Evolutionary conservation across 2,888 invertebrate species (phyloP), one percentile per base, ranked within the genome.

Genomic region (Macrostomum cliftonense): DNA sequence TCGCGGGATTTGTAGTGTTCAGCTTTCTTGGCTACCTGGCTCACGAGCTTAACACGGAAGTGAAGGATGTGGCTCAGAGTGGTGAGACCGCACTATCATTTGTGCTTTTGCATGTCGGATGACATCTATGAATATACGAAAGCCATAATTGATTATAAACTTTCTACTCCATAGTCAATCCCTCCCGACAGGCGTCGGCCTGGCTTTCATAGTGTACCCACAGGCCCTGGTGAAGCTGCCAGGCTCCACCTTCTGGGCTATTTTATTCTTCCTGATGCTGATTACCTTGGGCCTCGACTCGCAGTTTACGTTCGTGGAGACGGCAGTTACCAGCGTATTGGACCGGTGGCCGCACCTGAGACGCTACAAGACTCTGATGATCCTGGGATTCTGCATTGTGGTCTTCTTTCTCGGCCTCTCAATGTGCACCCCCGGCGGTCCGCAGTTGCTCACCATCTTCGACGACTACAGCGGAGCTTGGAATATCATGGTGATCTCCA

Each of bases 401-500:
- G 19, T 17, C 2, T 47, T 47, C 16, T 20, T 47, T 9, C 28
- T 47, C 5, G 47, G 47, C 16, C 14, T 47, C 4, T 14, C 47
- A 45, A 47, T 47, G 47, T 46, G 46, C 47, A 47, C 47, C 46
- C 47, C n/a, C 2, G 64, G 63, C 7, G 64, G 65, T 16, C 45
- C 56, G 2, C 61, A 62, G 54, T 56, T 64, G 60, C 52, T 65
- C 40, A 59, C 61, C 39, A 50, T 66, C 14, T 61, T 66, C 61
- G 65, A 66, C 49, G 56, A 58, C n/a, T 66, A 64, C 46, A 52
- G 63, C 19, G 63, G 63, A 2, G 64, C 63, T 1, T 65, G 65
- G 65, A 63, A 64, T 48, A 62, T 66, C 7, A 55, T 83, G 0
- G 78, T 82, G 67, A 76, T 83, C 52, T 78, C 80, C 0, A 73